Base-by-base conservation (phyloP, 2,113 vertebrate genomes). In the Erinaceus europaeus region DNA sequence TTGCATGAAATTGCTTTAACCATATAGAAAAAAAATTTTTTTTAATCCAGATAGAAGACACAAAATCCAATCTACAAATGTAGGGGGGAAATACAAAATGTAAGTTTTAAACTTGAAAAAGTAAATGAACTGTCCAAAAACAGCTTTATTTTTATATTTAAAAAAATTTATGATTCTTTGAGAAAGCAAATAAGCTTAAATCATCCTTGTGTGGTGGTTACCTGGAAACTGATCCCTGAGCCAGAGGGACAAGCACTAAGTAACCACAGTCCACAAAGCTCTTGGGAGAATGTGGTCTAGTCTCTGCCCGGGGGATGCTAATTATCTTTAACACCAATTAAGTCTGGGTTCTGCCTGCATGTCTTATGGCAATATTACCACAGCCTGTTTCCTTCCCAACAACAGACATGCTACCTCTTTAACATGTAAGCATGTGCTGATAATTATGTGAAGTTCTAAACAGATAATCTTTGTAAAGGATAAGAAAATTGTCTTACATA, bases 251-350 rank as follows among this genome's bases (percentile, higher is more conserved):
- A 15, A 82, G 18, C 17, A 84, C 21, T n/a, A 72, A 71, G 53
- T 32, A 85, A 88, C 21, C 12, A 1, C 44, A 76, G 64, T 77
- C 59, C 48, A 13, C 29, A 72, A 84, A 77, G 6, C 82, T 57
- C 91, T 67, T 23, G 20, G 82, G 89, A 84, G 48, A 84, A 61
- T 9, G 5, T 44, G 40, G 48, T 69, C 86, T 85, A 32, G 50
- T 72, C 50, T 79, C 61, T 29, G 0, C n/a, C 59, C 86, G 46
- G 40, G 61, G 55, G 92, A 82, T 74, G n/a, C 74, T 84, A 48
- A 82, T 91, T 94, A 89, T 78, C 69, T 67, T 88, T 44, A 59
- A 40, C 42, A 14, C 40, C 59, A 29, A 84, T 89, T 65, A 84
- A 91, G 29, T 32, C 13, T 25, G 12, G 7, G 20, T 61, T 84